phyloP scores from a whole-genome alignment of 1,140 invertebrate species.

The Mizuhopecten yessoensis region DNA sequence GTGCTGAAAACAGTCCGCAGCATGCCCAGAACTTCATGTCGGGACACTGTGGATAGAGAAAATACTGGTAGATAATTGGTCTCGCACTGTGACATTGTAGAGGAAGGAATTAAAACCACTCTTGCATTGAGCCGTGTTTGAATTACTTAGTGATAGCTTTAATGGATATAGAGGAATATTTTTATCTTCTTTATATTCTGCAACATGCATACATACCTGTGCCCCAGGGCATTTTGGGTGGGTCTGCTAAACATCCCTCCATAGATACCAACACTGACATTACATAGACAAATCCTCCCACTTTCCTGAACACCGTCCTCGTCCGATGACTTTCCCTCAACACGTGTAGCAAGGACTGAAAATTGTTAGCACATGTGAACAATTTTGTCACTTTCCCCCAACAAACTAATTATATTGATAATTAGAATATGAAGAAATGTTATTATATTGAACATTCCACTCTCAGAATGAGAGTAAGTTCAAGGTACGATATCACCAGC shows the following conservation, averaged over 20 bases:
- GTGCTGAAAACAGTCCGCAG: conserved; percentile 97
- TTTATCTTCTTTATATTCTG: not conserved
- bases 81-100: too few species aligned
- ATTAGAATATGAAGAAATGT: too few species aligned
- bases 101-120: not conserved
- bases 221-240: conserved; percentile 84
- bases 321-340: conserved; percentile 97
- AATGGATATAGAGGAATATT: not conserved
- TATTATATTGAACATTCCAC: too few species aligned
- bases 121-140: not conserved
- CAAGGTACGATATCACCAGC: too few species aligned
- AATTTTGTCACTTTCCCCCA: not conserved
- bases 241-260: conserved; percentile 90
- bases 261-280: conserved; percentile 97
- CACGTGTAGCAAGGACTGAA: conserved; percentile 91
- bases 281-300: conserved; percentile 98
- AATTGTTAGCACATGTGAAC: not conserved
- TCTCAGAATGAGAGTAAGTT: too few species aligned
- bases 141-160: not conserved
- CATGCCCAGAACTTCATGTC: conserved; percentile 80
- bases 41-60: conserved; percentile 75
- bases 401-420: too few species aligned
- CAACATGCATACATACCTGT: conserved; percentile 72
- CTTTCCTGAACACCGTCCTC: conserved; percentile 97
- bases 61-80: not conserved